These are phyloP conservation scores for Drosophila elegans DNA, from an alignment of 1,140 invertebrate genomes.

Conservation along the genomic window DNA sequence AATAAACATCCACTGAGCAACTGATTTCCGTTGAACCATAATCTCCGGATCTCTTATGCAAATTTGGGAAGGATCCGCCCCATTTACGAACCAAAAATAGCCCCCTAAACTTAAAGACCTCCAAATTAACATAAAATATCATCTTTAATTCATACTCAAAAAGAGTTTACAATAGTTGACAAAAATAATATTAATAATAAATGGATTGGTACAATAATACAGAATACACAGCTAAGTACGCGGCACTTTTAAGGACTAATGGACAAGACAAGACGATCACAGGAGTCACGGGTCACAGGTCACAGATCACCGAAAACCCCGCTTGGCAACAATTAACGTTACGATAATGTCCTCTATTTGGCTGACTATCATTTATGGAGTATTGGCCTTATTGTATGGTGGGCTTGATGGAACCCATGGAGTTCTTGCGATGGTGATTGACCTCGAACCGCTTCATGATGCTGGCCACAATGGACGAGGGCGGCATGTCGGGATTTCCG, in stretches of 20 bases:
- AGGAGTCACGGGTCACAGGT: slow-evolving; percentile 19
- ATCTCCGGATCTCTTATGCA: not conserved
- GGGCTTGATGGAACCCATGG: slow-evolving; percentile 73
- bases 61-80: not conserved
- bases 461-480: slow-evolving; percentile 81
- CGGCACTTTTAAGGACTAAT: slow-evolving; percentile 68
- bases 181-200: slow-evolving; percentile 17
- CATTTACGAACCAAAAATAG: not conserved
- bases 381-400: slow-evolving; percentile 48
- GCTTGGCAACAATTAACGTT: slow-evolving; percentile 25
- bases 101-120: not conserved
- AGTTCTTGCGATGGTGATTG: slow-evolving; percentile 82
- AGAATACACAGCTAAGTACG: slow-evolving; percentile 66
- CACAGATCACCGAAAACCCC: slow-evolving; percentile 7
- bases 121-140: slow-evolving; percentile 12
- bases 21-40: not conserved
- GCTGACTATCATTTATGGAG: slow-evolving; percentile 29
- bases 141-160: slow-evolving; percentile 49
- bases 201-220: slow-evolving; percentile 45
- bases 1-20: not conserved
- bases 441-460: slow-evolving; percentile 84
- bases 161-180: slow-evolving; percentile 27
- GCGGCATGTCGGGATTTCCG: slow-evolving; percentile 85
- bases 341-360: slow-evolving; percentile 17
- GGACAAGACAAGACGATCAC: slow-evolving; percentile 74